Evolutionary conservation across 2,113 vertebrate genomes (phyloP).

Genomic region (Gnathonemus longibarbis): DNA sequence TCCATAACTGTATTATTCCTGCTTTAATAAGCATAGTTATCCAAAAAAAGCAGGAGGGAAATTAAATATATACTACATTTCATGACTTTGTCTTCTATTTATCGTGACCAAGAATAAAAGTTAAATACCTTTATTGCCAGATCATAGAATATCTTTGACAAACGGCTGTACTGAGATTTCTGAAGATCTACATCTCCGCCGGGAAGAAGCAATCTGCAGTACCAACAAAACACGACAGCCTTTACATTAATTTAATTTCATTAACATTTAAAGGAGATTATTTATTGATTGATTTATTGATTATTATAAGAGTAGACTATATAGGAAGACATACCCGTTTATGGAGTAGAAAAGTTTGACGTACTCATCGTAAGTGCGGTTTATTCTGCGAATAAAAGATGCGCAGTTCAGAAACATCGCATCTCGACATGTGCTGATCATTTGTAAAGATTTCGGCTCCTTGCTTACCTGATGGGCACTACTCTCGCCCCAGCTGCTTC

Average conservation of each 20-base stretch:
- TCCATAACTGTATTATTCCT: neutral
- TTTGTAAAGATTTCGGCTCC: neutral
- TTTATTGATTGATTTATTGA: neutral
- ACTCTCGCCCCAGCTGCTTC: conserved; percentile 64
- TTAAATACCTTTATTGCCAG: conserved; percentile 55
- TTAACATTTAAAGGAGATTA: neutral
- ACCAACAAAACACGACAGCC: neutral
- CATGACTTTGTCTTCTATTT: neutral
- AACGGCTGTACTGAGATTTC: conserved; percentile 51
- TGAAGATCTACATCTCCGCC: conserved; percentile 58
- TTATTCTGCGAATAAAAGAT: conserved; percentile 46
- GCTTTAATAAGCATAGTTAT: neutral
- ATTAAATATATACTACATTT: neutral
- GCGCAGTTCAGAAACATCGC: neutral
- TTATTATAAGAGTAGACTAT: neutral
- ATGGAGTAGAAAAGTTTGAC: conserved; percentile 49
- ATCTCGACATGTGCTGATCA: neutral
- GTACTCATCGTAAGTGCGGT: conserved; percentile 55
- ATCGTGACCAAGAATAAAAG: neutral
- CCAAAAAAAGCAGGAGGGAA: neutral
- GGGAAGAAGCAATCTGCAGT: conserved; percentile 56
- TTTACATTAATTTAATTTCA: neutral
- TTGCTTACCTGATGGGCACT: conserved; percentile 58
- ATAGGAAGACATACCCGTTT: conserved; percentile 53
- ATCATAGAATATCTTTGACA: conserved; percentile 56